phyloP scores from a whole-genome alignment of 2,113 vertebrate species.

The Puma concolor region DNA sequence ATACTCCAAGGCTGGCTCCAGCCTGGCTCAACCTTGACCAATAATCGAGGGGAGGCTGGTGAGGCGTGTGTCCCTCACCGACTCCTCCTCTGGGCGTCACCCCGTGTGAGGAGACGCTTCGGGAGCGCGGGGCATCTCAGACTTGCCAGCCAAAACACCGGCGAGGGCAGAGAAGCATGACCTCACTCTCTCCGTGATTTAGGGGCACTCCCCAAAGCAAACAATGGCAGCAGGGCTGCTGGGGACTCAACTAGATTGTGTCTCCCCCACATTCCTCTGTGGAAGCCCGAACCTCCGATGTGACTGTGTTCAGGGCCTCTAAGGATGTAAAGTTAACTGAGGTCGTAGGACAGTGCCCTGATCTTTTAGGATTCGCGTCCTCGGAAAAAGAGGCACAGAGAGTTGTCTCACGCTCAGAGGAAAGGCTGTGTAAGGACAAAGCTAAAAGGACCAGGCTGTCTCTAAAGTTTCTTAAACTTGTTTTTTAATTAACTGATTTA shows the following conservation, averaged over 20 bases:
- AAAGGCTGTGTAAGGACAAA: not conserved
- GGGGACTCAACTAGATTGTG: not conserved
- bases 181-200: not conserved
- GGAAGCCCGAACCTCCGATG: not conserved
- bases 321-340: not conserved
- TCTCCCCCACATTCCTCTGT: no score
- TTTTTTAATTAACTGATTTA: not conserved
- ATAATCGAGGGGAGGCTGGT: not conserved
- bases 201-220: not conserved
- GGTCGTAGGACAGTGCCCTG: not conserved
- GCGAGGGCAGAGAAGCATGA: not conserved
- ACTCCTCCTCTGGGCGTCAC: not conserved
- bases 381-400: not conserved
- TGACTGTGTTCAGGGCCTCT: not conserved
- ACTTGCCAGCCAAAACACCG: not conserved
- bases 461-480: not conserved
- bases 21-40: not conserved
- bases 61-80: not conserved
- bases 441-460: not conserved
- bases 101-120: not conserved
- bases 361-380: not conserved
- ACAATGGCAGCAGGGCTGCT: not conserved
- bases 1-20: not conserved
- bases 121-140: not conserved
- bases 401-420: not conserved